Evolutionary conservation across 2,888 invertebrate genomes (phyloP).

Genomic region (Penaeus monodon): DNA sequence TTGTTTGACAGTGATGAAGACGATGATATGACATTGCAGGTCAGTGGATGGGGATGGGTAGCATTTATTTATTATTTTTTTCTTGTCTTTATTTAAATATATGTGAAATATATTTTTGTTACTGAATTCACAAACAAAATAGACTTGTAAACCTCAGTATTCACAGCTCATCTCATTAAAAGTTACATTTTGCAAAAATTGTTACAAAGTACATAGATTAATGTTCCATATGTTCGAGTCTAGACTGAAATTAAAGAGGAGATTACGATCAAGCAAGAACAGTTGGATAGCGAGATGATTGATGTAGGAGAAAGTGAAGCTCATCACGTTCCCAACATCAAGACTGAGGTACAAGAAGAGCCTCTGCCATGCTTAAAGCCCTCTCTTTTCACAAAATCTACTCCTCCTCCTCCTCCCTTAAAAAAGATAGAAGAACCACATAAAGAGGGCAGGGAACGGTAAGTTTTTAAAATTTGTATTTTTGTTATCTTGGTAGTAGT

Average conservation of each 20-base stretch:
- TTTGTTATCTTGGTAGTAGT: too few relatives aligned
- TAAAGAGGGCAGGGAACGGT: background rate
- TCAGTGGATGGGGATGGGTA: too few relatives aligned
- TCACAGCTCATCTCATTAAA: too few relatives aligned
- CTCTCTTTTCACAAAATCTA: conserved; percentile 13
- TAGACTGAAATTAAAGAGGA: background rate
- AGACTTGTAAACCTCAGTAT: too few relatives aligned
- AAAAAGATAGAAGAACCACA: too few relatives aligned
- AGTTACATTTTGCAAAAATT: too few relatives aligned
- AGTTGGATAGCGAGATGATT: background rate
- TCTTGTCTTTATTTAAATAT: too few relatives aligned
- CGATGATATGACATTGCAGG: background rate
- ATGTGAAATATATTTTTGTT: too few relatives aligned
- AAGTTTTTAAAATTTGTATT: background rate
- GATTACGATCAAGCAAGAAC: background rate
- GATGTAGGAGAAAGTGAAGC: conserved; percentile 17
- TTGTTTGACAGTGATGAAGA: conserved; percentile 40
- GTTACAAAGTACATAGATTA: background rate
- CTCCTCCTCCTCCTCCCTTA: background rate
- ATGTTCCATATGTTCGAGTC: background rate
- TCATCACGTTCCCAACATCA: background rate
- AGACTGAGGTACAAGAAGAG: background rate
- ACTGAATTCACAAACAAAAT: too few relatives aligned
- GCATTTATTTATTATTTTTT: too few relatives aligned
- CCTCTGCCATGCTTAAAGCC: background rate